A percentile compares a stretch with the other conserved stretches of the same genome.
phyloP scores from a whole-genome alignment of 2,888 invertebrate species.

The Vanessa cardui region DNA sequence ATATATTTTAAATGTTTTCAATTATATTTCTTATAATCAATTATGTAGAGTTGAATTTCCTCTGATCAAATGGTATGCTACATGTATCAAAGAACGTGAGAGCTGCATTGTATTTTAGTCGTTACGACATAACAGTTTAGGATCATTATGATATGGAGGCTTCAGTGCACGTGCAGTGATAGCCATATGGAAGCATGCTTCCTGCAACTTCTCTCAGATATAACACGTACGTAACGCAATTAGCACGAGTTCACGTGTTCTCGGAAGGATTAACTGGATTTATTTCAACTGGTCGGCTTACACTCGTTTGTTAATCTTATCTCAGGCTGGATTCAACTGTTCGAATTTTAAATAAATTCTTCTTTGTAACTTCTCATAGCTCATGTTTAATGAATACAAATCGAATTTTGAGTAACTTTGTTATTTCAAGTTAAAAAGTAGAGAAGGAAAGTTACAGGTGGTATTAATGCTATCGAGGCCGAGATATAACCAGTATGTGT shows the following conservation, averaged over 20 bases:
- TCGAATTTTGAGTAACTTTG: too few species aligned
- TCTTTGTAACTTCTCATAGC: too few species aligned
- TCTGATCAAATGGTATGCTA: not conserved
- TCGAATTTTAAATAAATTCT: conserved; percentile 2
- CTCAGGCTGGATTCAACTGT: conserved; percentile 12
- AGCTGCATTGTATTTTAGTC: conserved; percentile 9
- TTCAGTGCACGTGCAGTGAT: conserved; percentile 17
- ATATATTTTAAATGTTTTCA: not conserved
- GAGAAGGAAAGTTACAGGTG: too few species aligned
- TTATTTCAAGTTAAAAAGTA: too few species aligned
- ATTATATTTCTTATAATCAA: conserved; percentile 1
- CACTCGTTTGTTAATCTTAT: conserved; percentile 39
- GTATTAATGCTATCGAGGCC: too few species aligned
- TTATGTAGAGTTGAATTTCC: conserved; percentile 12
- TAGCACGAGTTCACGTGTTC: conserved; percentile 56
- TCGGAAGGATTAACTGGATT: conserved; percentile 52
- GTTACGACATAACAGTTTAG: conserved; percentile 1
- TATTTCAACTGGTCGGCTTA: conserved; percentile 47
- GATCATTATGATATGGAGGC: conserved; percentile 3
- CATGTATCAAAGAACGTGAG: conserved; percentile 16
- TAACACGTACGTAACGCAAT: conserved; percentile 58
- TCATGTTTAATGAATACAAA: too few species aligned
- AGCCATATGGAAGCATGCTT: conserved; percentile 40
- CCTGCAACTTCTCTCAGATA: conserved; percentile 58
- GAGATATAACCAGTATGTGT: too few species aligned